Evolutionary conservation across 2,888 invertebrate species (phyloP).

Genomic region (Ceratothoa steindachneri): DNA sequence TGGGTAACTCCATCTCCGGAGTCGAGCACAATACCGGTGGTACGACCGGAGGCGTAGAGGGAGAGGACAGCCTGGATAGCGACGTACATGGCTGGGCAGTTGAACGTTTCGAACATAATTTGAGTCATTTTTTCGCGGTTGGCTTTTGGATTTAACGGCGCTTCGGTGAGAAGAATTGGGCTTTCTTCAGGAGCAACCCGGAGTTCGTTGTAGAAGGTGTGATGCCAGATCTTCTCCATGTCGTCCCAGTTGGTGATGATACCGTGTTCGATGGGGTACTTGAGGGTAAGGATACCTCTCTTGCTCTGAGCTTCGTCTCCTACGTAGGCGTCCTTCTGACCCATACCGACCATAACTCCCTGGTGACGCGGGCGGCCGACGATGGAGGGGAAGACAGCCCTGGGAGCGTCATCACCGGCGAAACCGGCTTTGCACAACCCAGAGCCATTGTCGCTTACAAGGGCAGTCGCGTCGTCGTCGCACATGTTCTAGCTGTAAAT

Average conservation of each 20-base stretch:
- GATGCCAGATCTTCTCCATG: conserved; percentile 99
- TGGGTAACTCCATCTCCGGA: too few species aligned
- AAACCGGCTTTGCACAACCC: conserved; percentile 66
- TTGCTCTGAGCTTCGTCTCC: conserved; percentile 94
- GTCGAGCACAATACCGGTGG: too few species aligned
- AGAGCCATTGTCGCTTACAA: background rate
- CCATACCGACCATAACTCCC: conserved; percentile 88
- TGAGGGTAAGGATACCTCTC: conserved; percentile 57
- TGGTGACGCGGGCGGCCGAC: conserved; percentile 81
- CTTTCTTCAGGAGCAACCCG: conserved; percentile 94
- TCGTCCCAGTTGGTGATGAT: conserved; percentile 90
- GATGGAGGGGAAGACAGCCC: conserved; percentile 84
- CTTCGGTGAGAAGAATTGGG: too few species aligned
- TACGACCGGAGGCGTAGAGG: too few species aligned
- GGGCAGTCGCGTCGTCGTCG: conserved; percentile 5
- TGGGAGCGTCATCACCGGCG: conserved; percentile 82
- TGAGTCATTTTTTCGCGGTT: too few species aligned
- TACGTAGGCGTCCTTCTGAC: conserved; percentile 93
- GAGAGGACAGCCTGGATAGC: too few species aligned
- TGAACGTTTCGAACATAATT: too few species aligned
- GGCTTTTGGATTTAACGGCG: too few species aligned
- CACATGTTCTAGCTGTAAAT: conserved; percentile 4
- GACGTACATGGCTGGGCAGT: too few species aligned
- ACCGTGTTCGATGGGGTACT: conserved; percentile 59
- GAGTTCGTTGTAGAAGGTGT: conserved; percentile 96